A percentile compares a stretch with the other conserved stretches of the same genome.
Evolutionary conservation across 2,797 vertebrate species (phyloP).

Genomic region (Rhinogobio ventralis): DNA sequence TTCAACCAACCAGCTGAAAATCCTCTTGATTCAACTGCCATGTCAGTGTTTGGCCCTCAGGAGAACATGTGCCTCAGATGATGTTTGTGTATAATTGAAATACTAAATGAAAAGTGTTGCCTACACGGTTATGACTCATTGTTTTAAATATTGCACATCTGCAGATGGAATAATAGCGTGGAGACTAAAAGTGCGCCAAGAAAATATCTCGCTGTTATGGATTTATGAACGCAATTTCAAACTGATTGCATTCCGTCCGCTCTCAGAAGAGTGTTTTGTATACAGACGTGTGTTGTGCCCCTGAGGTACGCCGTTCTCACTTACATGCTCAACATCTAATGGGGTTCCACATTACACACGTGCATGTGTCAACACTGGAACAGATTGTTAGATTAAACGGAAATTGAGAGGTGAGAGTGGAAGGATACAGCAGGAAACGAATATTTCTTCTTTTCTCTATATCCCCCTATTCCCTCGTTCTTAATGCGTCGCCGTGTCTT

Average conservation of each 20-base stretch:
- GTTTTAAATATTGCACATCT: neutral
- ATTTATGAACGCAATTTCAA: slow-evolving; percentile 45
- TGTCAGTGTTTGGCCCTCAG: neutral
- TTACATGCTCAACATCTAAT: slow-evolving; percentile 6
- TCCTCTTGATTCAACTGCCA: neutral
- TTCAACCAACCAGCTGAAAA: neutral
- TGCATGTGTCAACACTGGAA: slow-evolving; percentile 35
- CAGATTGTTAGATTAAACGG: slow-evolving; percentile 37
- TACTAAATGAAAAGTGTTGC: slow-evolving; percentile 2
- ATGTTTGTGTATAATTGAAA: slow-evolving; percentile 12
- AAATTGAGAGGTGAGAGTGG: slow-evolving; percentile 20
- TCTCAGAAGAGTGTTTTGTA: slow-evolving; percentile 40
- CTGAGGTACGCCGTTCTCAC: neutral
- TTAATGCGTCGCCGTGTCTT: slow-evolving; percentile 73
- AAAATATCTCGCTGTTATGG: slow-evolving; percentile 18
- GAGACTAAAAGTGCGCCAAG: neutral
- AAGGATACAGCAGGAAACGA: neutral
- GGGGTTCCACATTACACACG: neutral
- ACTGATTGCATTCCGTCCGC: slow-evolving; percentile 15
- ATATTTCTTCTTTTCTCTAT: neutral
- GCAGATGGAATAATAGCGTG: neutral
- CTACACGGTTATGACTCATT: slow-evolving; percentile 1
- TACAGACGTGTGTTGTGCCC: neutral
- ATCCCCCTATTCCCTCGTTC: slow-evolving; percentile 52
- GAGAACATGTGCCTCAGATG: neutral